Percentiles rank a stretch among this genome's conserved stretches.
These are phyloP conservation scores for Drosophila nr. perissopoda DNA, from an alignment of 2,888 invertebrate species.

Conservation along the genomic window DNA sequence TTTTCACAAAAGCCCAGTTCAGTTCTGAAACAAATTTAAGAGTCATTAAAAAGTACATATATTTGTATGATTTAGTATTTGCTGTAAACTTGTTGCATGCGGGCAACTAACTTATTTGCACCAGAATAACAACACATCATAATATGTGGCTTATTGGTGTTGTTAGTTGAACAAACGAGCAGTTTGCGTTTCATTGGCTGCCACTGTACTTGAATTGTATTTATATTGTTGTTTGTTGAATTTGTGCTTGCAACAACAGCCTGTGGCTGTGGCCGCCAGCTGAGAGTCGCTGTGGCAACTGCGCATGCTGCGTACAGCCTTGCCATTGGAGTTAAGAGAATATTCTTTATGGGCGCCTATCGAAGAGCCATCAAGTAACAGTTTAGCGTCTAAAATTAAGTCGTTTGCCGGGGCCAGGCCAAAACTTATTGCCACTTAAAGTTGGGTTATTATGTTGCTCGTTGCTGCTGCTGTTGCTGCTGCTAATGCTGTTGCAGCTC, in stretches of 20 bases:
- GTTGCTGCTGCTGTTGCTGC: background rate
- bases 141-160: background rate
- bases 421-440: conserved; percentile 65
- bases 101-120: background rate
- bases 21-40: background rate
- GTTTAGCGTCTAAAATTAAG: conserved; percentile 66
- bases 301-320: conserved; percentile 61
- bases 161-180: background rate
- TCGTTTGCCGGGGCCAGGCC: conserved; percentile 47
- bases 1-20: background rate
- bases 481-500: conserved; percentile 20
- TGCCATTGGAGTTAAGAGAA: conserved; percentile 42
- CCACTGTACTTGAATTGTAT: conserved; percentile 45
- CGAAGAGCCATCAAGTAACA: conserved; percentile 66
- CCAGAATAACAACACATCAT: background rate
- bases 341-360: conserved; percentile 41
- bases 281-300: conserved; percentile 58
- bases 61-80: background rate
- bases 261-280: conserved; percentile 55
- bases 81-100: background rate
- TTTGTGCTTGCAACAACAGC: conserved; percentile 44
- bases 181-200: conserved; percentile 9
- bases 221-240: conserved; percentile 52
- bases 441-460: conserved; percentile 64
- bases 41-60: background rate